Percentiles rank a stretch among this genome's conserved stretches.
These are phyloP conservation scores for Chaitophorus viminalis DNA, from an alignment of 2,888 invertebrate species.

Conservation along the genomic window DNA sequence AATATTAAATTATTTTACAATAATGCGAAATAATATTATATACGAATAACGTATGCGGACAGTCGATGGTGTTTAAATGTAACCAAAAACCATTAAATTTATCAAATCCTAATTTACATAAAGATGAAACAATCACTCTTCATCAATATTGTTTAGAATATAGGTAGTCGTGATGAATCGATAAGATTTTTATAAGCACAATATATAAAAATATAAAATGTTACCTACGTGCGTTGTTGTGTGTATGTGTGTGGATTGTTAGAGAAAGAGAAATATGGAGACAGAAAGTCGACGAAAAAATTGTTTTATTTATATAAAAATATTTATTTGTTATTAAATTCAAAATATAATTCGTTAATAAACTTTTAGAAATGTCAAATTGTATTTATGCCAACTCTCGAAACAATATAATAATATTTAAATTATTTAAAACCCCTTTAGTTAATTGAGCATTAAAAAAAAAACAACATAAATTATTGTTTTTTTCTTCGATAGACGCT, in stretches of 20 bases:
- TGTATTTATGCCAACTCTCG: not conserved
- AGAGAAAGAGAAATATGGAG: too few relatives aligned
- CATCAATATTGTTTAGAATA: too few relatives aligned
- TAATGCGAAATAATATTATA: not conserved
- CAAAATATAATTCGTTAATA: not conserved
- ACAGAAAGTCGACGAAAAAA: not conserved
- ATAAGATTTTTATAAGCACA: too few relatives aligned
- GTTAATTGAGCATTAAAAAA: slow-evolving; percentile 28
- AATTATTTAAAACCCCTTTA: not conserved
- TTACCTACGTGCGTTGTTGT: not conserved
- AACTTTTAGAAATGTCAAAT: slow-evolving; percentile 24
- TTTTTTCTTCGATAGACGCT: not conserved
- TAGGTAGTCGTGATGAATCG: too few relatives aligned
- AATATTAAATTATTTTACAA: not conserved
- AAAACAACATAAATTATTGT: slow-evolving; percentile 33
- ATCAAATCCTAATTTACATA: too few relatives aligned
- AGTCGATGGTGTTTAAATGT: too few relatives aligned
- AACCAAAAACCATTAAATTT: too few relatives aligned
- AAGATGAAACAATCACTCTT: too few relatives aligned
- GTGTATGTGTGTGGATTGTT: not conserved
- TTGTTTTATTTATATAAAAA: not conserved
- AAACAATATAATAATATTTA: slow-evolving; percentile 7
- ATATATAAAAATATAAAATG: not conserved
- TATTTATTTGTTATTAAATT: slow-evolving; percentile 1
- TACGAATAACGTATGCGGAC: too few relatives aligned